Percentiles rank a stretch among this genome's conserved stretches.
Evolutionary conservation across 2,888 invertebrate genomes (phyloP).

Genomic region (Ptychoptera albimana): DNA sequence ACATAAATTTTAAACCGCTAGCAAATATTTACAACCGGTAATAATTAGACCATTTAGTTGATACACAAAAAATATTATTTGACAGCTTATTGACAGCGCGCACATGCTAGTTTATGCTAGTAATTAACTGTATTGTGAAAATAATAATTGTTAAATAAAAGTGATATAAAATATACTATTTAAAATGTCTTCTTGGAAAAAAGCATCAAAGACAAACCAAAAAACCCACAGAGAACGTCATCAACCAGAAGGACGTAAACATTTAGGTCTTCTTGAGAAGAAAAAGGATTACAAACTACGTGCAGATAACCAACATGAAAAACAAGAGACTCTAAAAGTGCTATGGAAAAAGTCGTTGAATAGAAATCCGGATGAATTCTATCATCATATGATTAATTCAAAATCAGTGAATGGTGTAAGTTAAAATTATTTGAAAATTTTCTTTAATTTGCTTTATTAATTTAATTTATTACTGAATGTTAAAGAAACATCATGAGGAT

Average conservation of each 20-base stretch:
- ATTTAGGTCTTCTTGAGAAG: conserved; percentile 72
- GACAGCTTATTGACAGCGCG: too few species aligned
- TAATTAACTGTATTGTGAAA: too few species aligned
- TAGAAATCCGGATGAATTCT: conserved; percentile 96
- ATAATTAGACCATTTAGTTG: too few species aligned
- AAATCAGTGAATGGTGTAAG: conserved; percentile 43
- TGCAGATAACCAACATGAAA: conserved; percentile 64
- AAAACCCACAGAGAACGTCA: conserved; percentile 73
- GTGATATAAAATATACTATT: too few species aligned
- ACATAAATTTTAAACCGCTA: too few species aligned
- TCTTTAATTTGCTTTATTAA: neutral
- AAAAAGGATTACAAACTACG: conserved; percentile 74
- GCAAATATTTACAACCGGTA: too few species aligned
- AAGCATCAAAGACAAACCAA: conserved; percentile 70
- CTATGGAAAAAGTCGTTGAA: conserved; percentile 72
- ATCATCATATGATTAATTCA: conserved; percentile 93
- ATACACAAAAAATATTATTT: too few species aligned
- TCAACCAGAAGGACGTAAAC: conserved; percentile 60
- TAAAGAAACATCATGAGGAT: conserved; percentile 46
- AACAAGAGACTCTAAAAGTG: conserved; percentile 64
- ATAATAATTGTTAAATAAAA: too few species aligned
- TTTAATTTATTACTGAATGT: neutral
- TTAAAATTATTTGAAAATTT: conserved; percentile 8
- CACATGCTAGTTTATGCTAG: too few species aligned
- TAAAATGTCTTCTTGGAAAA: conserved; percentile 78